Base-by-base conservation (phyloP, 2,113 vertebrate genomes). In the Telmatochromis sp. region DNA sequence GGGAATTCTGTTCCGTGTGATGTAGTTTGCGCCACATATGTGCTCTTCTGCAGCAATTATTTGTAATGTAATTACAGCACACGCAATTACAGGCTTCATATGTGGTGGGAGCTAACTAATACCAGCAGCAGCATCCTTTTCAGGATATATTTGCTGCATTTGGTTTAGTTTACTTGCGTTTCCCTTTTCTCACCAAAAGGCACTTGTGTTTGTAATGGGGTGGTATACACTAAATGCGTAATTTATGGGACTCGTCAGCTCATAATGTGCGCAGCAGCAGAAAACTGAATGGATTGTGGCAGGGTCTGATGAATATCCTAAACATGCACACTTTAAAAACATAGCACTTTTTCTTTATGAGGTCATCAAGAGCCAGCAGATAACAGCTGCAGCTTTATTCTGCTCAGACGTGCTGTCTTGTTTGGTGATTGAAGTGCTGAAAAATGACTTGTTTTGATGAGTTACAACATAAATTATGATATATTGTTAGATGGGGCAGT, bases 61-160 rank as follows among this genome's bases (percentile, higher is more conserved):
- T 89, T 88, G 47, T 92, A 86, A 89, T 82, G 28, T 94, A 92
- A 94, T 95, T 93, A 91, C 81, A 87, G 87, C 73, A 71, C 35
- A 78, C 12, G 1, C 85, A 89, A 89, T 92, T 93, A 82, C 57
- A 86, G 87, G 89, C 93, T 91, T 93, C 86, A 92, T 82, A 92
- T 93, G 90, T 88, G 89, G 92, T 81, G 40, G 28, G 3, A 42
- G 54, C 87, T 91, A 91, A 88, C 89, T 89, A 92, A 94, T 93
- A 89, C 88, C 89, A 88, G 51, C 84, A 81, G 84, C 31, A 86
- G 85, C 75, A 79, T 92, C 86, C 78, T 84, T 68, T 81, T 75
- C 84, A 50, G 71, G 82, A 75, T 86, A 12, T 15, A 87, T 87
- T 88, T 87, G 82, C 45, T 80, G 4, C 35, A 65, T 89, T 91